phyloP scores from a whole-genome alignment of 2,113 vertebrate genomes.

The Plecotus auritus region DNA sequence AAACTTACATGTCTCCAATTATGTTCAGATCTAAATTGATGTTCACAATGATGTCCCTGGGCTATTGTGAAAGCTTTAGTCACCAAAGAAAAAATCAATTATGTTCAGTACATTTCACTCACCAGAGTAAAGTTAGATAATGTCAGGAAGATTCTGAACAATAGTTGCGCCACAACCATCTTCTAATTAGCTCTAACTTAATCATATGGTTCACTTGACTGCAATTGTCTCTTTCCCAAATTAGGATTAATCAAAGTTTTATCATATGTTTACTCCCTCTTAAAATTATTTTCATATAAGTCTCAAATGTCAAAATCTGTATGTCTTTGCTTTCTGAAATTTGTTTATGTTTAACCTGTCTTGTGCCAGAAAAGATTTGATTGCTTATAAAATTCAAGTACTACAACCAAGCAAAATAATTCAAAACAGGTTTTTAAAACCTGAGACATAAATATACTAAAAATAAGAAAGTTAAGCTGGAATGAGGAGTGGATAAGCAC shows the following conservation, averaged over 20 bases:
- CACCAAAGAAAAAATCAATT: constrained; percentile 38
- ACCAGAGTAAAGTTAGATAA: neutral
- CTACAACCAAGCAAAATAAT: neutral
- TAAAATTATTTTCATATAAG: neutral
- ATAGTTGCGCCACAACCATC: neutral
- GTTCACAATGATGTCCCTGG: neutral
- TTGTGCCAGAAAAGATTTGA: neutral
- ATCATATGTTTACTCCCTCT: neutral
- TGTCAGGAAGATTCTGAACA: neutral
- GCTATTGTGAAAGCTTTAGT: neutral
- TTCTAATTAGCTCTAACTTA: neutral
- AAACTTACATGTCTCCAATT: neutral
- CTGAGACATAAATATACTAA: neutral
- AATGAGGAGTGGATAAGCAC: neutral
- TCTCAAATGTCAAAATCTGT: neutral
- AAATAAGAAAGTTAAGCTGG: neutral
- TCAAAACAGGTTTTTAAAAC: neutral
- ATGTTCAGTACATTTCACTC: neutral
- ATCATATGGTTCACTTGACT: neutral
- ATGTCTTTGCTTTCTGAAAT: neutral
- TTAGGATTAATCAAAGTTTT: neutral
- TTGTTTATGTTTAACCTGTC: neutral
- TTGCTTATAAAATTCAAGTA: neutral
- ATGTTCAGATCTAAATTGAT: neutral
- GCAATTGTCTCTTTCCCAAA: neutral